Evolutionary conservation across 2,113 vertebrate species (phyloP).

Genomic region (Lagopus leucura): DNA sequence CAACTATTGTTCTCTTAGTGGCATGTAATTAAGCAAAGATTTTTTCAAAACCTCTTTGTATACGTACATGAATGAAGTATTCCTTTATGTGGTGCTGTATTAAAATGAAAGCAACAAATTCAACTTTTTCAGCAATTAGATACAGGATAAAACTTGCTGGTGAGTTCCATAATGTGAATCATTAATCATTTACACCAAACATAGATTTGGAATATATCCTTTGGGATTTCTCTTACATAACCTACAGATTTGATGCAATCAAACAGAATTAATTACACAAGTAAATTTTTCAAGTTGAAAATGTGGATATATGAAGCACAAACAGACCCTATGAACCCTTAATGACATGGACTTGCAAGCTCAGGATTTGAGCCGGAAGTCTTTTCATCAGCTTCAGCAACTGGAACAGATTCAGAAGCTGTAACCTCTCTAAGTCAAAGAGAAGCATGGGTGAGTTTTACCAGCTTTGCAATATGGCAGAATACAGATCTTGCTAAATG

Average conservation of each 20-base stretch:
- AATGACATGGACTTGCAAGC: not conserved
- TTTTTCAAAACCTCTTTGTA: not conserved
- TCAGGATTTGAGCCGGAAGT: not conserved
- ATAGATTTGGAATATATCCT: not conserved
- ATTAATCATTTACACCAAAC: not conserved
- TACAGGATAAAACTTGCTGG: not conserved
- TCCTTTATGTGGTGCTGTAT: not conserved
- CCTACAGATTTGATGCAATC: not conserved
- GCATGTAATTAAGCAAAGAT: not conserved
- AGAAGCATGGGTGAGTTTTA: accelerated
- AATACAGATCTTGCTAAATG: not conserved
- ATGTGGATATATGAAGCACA: not conserved
- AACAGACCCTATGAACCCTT: not conserved
- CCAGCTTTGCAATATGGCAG: not conserved
- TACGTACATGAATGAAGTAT: not conserved
- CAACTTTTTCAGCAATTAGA: not conserved
- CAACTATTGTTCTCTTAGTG: not conserved
- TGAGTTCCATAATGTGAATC: not conserved
- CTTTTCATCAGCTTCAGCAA: not conserved
- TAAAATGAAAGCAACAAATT: not conserved
- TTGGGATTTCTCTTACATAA: not conserved
- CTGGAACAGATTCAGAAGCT: not conserved
- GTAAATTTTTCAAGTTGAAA: not conserved
- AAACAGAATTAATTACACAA: not conserved
- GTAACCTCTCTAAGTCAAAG: not conserved